phyloP scores from a whole-genome alignment of 2,797 vertebrate species.

The Muscicapa striata region DNA sequence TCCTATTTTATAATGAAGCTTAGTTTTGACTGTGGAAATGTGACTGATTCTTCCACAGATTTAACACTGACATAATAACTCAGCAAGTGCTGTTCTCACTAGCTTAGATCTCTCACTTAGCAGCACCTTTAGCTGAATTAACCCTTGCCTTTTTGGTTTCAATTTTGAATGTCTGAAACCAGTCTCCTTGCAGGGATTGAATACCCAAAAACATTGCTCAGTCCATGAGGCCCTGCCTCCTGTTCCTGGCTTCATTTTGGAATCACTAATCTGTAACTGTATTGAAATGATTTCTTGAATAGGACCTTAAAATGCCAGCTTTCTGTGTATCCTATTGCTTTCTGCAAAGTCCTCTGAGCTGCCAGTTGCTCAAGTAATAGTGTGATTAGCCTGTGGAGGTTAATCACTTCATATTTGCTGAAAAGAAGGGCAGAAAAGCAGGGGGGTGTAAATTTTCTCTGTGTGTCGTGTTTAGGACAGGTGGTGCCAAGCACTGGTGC shows the following conservation, averaged over 20 bases:
- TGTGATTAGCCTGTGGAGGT: neutral
- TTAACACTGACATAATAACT: neutral
- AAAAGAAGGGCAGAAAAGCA: neutral
- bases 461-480: rapidly evolving
- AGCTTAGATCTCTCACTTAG: neutral
- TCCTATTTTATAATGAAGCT: neutral
- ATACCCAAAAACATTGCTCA: neutral
- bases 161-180: neutral
- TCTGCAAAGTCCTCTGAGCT: neutral
- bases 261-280: neutral
- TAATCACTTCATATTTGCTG: neutral
- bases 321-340: neutral
- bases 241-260: neutral
- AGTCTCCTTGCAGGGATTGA: neutral
- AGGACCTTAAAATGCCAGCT: neutral
- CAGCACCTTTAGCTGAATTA: neutral
- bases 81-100: neutral
- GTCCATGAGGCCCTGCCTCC: neutral
- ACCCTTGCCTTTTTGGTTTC: neutral
- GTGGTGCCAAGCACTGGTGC: neutral
- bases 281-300: neutral
- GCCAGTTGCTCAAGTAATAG: neutral
- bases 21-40: conserved; percentile 6
- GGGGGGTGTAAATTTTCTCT: neutral
- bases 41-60: neutral